Conservation (phyloP, 2,797 vertebrate genomes). For the Takifugu rubripes region DNA sequence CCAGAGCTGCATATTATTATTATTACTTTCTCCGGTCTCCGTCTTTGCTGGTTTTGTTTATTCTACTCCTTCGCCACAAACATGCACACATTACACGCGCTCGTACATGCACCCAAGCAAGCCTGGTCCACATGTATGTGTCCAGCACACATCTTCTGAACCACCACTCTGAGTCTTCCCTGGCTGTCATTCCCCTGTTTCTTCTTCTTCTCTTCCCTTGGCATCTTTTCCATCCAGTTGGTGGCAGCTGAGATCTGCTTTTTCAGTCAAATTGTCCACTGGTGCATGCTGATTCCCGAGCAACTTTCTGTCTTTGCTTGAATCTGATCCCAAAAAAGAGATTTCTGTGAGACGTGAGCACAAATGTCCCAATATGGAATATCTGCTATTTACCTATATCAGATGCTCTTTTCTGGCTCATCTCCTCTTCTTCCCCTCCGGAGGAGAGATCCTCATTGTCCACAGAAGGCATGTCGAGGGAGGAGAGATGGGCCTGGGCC, state of each 20-base stretch:
- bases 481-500: conserved; percentile 84
- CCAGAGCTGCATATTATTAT: neutral
- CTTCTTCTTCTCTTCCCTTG: conserved; percentile 36
- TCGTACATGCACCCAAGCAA: conserved; percentile 17
- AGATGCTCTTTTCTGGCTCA: conserved; percentile 46
- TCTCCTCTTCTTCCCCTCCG: conserved; percentile 71
- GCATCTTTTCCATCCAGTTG: conserved; percentile 22
- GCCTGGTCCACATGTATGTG: conserved; percentile 1
- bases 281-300: conserved; percentile 13
- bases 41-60: neutral
- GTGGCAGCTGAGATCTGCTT: conserved; percentile 10
- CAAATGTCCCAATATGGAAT: neutral
- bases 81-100: conserved; percentile 21
- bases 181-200: conserved; percentile 43
- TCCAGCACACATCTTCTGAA: conserved; percentile 12
- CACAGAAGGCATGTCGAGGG: conserved; percentile 66
- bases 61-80: neutral
- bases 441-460: conserved; percentile 67
- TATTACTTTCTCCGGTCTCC: neutral
- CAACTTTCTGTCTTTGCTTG: conserved; percentile 23
- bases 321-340: conserved; percentile 33
- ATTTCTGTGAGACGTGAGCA: conserved; percentile 4
- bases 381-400: conserved; percentile 34
- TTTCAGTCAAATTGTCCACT: conserved; percentile 27
- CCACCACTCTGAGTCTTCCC: conserved; percentile 5